phyloP scores from a whole-genome alignment of 1,140 invertebrate genomes.

The Ptiloglossa arizonensis region DNA sequence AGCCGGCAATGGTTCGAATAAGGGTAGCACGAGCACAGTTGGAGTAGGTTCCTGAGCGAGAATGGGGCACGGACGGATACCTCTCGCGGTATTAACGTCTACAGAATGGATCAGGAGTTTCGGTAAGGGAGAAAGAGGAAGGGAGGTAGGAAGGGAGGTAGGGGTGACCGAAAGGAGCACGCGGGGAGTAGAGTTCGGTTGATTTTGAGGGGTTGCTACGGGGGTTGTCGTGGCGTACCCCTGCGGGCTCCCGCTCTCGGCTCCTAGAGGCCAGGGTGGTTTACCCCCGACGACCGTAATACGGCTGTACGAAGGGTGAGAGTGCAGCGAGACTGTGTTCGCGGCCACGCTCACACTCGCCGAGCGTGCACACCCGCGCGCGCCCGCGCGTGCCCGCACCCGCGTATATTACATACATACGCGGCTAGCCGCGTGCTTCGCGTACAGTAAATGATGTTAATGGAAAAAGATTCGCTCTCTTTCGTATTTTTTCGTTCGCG shows the following conservation, averaged over 20 bases:
- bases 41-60: conserved; percentile 43
- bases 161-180: conserved; percentile 53
- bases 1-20: conserved; percentile 11
- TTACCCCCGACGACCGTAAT: conserved; percentile 79
- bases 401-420: too few relatives aligned
- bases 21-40: conserved; percentile 11
- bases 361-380: not conserved
- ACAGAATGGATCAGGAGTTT: conserved; percentile 60
- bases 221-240: conserved; percentile 82
- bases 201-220: conserved; percentile 83
- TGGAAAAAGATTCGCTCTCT: conserved; percentile 46
- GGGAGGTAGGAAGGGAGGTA: conserved; percentile 10
- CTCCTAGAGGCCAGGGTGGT: conserved; percentile 77
- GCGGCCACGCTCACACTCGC: conserved; percentile 4
- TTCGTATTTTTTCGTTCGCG: not conserved
- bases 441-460: conserved; percentile 56
- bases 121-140: conserved; percentile 29
- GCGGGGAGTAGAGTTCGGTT: conserved; percentile 72
- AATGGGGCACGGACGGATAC: conserved; percentile 54
- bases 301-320: conserved; percentile 74
- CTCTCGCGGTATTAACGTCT: conserved; percentile 65
- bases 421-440: conserved; percentile 68
- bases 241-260: conserved; percentile 80
- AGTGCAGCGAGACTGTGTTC: conserved; percentile 39
- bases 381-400: conserved; percentile 29